Base-by-base conservation (phyloP, 2,113 vertebrate genomes). In the Chloropsis cyanopogon region DNA sequence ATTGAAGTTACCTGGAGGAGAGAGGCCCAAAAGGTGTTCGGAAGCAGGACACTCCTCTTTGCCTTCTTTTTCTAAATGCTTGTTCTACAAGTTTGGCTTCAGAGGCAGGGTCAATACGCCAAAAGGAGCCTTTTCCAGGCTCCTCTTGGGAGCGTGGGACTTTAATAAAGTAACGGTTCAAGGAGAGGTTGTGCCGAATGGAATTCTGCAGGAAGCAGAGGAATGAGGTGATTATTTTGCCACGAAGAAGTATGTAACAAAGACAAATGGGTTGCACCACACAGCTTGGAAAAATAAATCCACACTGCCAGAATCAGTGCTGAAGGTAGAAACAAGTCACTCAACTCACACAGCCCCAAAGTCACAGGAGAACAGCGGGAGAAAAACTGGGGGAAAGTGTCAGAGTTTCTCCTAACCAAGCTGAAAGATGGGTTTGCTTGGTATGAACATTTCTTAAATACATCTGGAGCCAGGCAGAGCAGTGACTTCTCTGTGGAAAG, bases 81-180 rank as follows among this genome's bases (percentile, higher is more conserved):
- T 99, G 99, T 71, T 99, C 99, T 97, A 99, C 99, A 54, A 99
- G 97, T 88, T 99, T 99, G 96, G 98, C 98, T 97, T 99, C 99
- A 1, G 99, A 99, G 18, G 99, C 98, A 6, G 99, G 99, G 97
- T 99, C 99, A 92, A 99, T 99, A 13, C 99, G 97, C 99, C 99
- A 99, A 52, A 99, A 99, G 12, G 99, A 99, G 25, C 99, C 99
- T 52, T 99, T 99, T 8, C 99, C 99, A 0, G 99, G 99, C 97
- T 99, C 99, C 79, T 99, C 99, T 97, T 99, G 99, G 54, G 99
- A 99, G 77, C 99, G 99, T 7, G 99, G 99, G 95, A 99, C 99
- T 98, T 99, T 99, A 93, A 99, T 99, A 86, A 99, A 99, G 97
- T 99, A 99, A 69, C 99, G 99, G 97, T 99, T 99, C 96, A 99